Conservation (phyloP, 2,113 vertebrate genomes). For the Myodes glareolus region DNA sequence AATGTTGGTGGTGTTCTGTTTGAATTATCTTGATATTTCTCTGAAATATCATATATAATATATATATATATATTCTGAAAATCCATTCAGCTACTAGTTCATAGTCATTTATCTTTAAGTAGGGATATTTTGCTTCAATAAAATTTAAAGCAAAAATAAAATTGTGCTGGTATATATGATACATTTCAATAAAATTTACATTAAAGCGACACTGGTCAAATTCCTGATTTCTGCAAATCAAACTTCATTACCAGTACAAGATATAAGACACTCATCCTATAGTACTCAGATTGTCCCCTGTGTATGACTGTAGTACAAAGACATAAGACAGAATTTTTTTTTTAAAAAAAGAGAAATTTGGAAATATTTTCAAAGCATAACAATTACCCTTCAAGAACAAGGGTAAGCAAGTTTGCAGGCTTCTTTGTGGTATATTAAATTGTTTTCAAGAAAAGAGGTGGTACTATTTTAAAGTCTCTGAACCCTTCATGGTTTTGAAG, state of each 20-base stretch:
- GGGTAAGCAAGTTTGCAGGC: not conserved
- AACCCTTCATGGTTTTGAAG: not conserved
- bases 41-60: too few species aligned
- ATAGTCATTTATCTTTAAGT: constrained; percentile 22
- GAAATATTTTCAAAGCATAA: constrained; percentile 1
- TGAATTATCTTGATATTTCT: too few species aligned
- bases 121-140: not conserved
- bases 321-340: not conserved
- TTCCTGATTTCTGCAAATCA: not conserved
- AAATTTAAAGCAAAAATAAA: not conserved
- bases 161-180: not conserved
- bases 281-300: not conserved
- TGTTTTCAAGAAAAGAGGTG: not conserved
- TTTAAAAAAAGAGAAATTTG: not conserved
- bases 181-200: constrained; percentile 16
- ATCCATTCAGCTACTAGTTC: not conserved
- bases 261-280: not conserved
- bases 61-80: too few species aligned
- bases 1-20: not conserved
- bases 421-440: not conserved
- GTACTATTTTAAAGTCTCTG: not conserved
- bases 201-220: constrained; percentile 28
- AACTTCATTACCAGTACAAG: not conserved
- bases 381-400: not conserved
- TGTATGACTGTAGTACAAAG: not conserved